Percentiles rank a stretch among this genome's conserved stretches.
These are phyloP conservation scores for Pachycephus smyrnensis DNA, from an alignment of 2,888 invertebrate genomes.

Conservation along the genomic window DNA sequence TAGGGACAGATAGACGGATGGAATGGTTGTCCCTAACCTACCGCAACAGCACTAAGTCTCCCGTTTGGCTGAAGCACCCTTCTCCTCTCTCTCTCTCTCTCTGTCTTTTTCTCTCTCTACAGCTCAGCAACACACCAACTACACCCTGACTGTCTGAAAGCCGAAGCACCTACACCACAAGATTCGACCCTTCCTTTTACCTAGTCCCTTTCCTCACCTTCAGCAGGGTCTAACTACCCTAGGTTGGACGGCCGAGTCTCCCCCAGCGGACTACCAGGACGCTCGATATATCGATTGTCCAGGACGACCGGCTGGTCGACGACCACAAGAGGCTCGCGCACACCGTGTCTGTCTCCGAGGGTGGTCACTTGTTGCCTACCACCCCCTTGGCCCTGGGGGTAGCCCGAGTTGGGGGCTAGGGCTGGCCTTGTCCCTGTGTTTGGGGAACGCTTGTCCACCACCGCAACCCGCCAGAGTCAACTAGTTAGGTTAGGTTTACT, in stretches of 20 bases:
- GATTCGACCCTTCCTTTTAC: no score
- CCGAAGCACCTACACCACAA: constrained; percentile 23
- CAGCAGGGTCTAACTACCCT: no score
- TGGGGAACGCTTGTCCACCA: constrained; percentile 47
- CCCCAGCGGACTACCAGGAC: background rate
- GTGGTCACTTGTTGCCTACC: constrained; percentile 51
- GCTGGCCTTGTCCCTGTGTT: constrained; percentile 51
- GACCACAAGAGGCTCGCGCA: constrained; percentile 39
- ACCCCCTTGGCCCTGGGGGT: constrained; percentile 35
- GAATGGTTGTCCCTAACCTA: constrained; percentile 56
- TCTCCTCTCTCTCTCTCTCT: constrained; percentile 24
- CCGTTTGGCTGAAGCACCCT: constrained; percentile 13
- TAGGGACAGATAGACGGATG: constrained; percentile 35
- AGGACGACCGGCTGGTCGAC: constrained; percentile 53
- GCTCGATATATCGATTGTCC: constrained; percentile 47
- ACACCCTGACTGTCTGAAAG: constrained; percentile 4
- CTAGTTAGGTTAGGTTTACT: constrained; percentile 4
- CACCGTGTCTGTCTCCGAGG: constrained; percentile 24
- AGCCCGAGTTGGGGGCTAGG: background rate
- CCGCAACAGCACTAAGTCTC: constrained; percentile 49
- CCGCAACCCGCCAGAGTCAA: background rate
- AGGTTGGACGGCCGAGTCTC: no score
- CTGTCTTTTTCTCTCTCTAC: constrained; percentile 16
- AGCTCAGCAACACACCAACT: no score
- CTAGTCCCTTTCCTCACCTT: no score